Base-by-base conservation (phyloP, 2,888 invertebrate species). In the Tachina fera region DNA sequence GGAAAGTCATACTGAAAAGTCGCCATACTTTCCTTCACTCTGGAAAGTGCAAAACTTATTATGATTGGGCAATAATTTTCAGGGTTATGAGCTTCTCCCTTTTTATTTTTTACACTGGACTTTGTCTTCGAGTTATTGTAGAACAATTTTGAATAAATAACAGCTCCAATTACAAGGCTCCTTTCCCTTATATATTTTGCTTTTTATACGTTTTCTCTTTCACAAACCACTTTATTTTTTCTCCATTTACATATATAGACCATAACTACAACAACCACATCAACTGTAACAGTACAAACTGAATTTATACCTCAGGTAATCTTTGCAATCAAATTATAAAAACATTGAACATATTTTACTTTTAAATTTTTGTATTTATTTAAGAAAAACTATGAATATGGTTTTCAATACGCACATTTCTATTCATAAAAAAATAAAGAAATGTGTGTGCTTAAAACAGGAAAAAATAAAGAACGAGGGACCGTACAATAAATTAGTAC, bases 271-370 rank as follows among this genome's bases (percentile, higher is more conserved):
- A 22, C 31, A 41, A 65, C 31, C 39, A 41, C 39, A 77, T 19
- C 56, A 71, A 71, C 13, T 71, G 43, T 60, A 75, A 47, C 65
- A 22, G 19, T 43, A 63, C 41, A n/a, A 77, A 51, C 76, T 61
- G 31, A 58, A 19, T 43, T 47, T 31, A n/a, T 56, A 71, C 84
- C 81, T 72, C 56, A 43, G 84, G 84, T 84, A 56, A 84, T 81
- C 56, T 84, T 77, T 77, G 61, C 77, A 84, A 84, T 84, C 71
- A 71, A 77, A 76, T 71, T 76, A 70, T 49, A 49, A 76, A 74
- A 76, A 82, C 56, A 82, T 71, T 63, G 31, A 49, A 56, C 76
- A 70, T 82, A 70, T 70, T 82, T 82, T 76, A 56, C 43, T 82
- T 82, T 53, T 56, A 63, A 70, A 47, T 60, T 71, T 76, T 76